Conservation (phyloP, 2,888 invertebrate genomes). For the Lysandra coridon region DNA sequence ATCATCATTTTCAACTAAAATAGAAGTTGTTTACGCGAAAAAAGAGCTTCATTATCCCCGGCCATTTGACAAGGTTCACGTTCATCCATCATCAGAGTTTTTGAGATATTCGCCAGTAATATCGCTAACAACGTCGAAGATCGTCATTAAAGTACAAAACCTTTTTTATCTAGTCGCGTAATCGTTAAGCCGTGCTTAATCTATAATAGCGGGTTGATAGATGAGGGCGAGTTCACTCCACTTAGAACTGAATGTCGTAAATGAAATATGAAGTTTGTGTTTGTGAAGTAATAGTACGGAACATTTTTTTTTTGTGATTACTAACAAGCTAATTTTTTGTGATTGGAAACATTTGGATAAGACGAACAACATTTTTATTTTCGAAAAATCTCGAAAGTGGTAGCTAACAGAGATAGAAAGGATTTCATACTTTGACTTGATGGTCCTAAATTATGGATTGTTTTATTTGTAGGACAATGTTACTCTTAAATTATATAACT, state of each 20-base stretch:
- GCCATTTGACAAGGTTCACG: neutral
- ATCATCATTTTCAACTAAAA: neutral
- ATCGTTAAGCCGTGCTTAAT: conserved; percentile 30
- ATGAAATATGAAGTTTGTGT: neutral
- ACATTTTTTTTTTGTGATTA: no score
- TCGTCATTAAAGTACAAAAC: conserved; percentile 30
- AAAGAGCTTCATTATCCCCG: conserved; percentile 13
- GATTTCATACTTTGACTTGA: no score
- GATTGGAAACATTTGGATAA: no score
- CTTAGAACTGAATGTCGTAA: conserved; percentile 1
- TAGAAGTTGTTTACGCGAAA: conserved; percentile 12
- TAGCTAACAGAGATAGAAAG: no score
- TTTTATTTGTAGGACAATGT: no score
- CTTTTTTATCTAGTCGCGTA: conserved; percentile 29
- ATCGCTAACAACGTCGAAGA: conserved; percentile 22
- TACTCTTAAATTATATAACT: no score
- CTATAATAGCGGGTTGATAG: conserved; percentile 19
- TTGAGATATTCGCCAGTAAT: conserved; percentile 23
- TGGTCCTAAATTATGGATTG: no score
- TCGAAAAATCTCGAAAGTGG: no score
- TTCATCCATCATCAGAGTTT: conserved; percentile 25
- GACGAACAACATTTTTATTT: no score
- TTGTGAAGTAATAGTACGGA: no score
- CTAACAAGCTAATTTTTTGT: no score
- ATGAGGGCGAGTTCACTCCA: conserved; percentile 1